Evolutionary conservation across 1,140 invertebrate genomes (phyloP), one percentile per base, ranked within the genome.

Genomic region (Eumaeus atala): DNA sequence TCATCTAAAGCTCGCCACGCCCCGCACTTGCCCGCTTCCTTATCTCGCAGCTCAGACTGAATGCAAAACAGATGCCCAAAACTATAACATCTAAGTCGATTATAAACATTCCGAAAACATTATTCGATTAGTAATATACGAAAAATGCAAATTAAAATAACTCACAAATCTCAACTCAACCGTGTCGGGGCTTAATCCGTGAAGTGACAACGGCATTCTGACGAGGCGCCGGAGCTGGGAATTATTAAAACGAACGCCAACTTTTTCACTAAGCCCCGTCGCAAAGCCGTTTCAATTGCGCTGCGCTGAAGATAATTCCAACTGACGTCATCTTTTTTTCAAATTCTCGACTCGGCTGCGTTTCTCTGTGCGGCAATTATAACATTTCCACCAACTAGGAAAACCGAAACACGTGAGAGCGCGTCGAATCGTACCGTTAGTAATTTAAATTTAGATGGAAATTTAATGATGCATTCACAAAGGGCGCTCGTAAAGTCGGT

Each of bases 211-310:
- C 84, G 81, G 84, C 78, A 87, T 87, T 87, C 84, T 84, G 81
- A 80, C 81, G 84, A 87, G 84, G 84, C 79, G 84, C 84, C 81
- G 80, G 78, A 82, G 79, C 81, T 78, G 77, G 80, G 81, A 86
- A 84, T 87, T 84, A 87, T 87, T 84, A 87, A 87, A 87, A 87
- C 83, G 83, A 87, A 87, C 84, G 81, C 81, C 84, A 87, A 84
- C 81, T 87, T 87, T 86, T 86, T 84, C 81, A 84, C 78, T 87
- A 84, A 87, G 81, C 84, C 66, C 77, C 77, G 77, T 84, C 79
- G 81, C 81, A 87, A 87, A 87, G 84, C 84, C 84, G 81, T 87
- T 87, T 84, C 81, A 84, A 84, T 87, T 84, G 84, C 84, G 77
- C 81, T 84, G 80, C 81, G 81, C 84, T 87, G 81, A 84, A 84